These are phyloP conservation scores for Pholis gunnellus DNA, from an alignment of 2,113 vertebrate genomes.

Conservation along the genomic window DNA sequence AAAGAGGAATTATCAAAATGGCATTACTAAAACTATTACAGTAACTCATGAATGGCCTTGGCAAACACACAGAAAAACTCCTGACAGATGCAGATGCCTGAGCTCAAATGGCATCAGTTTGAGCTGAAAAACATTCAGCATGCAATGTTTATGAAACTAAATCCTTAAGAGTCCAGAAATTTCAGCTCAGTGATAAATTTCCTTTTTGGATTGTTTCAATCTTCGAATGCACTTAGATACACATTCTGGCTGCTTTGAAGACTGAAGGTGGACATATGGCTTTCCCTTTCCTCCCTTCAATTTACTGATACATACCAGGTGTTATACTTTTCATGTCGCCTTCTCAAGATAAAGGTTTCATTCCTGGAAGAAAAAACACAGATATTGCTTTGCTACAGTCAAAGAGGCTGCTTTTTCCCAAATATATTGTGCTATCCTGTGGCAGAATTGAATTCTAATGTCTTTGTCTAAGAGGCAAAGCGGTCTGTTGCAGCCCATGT, in stretches of 20 bases:
- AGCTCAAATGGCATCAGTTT: constrained; percentile 66
- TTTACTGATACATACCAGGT: constrained; percentile 82
- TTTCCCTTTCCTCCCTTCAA: constrained; percentile 73
- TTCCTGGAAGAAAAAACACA: constrained; percentile 32
- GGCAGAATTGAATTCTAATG: constrained; percentile 47
- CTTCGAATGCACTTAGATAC: constrained; percentile 73
- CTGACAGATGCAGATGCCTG: constrained; percentile 68
- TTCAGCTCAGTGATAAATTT: constrained; percentile 77
- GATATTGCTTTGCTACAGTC: constrained; percentile 10
- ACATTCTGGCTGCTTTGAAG: constrained; percentile 76
- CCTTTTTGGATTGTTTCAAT: constrained; percentile 76
- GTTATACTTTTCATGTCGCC: constrained; percentile 67
- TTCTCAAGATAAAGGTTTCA: constrained; percentile 63
- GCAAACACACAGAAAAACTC: constrained; percentile 52
- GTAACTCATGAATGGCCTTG: constrained; percentile 33
- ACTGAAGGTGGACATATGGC: constrained; percentile 74
- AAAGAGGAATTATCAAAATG: constrained; percentile 42
- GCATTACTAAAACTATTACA: constrained; percentile 23
- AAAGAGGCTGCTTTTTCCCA: constrained; percentile 22
- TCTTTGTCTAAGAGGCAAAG: constrained; percentile 46
- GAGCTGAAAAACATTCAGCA: constrained; percentile 70
- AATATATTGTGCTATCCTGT: constrained; percentile 48
- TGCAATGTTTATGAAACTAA: constrained; percentile 79
- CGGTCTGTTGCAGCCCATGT: constrained; percentile 58
- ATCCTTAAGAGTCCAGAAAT: constrained; percentile 67